Conservation (phyloP, 1,140 invertebrate species). For the Bombus confusus region DNA sequence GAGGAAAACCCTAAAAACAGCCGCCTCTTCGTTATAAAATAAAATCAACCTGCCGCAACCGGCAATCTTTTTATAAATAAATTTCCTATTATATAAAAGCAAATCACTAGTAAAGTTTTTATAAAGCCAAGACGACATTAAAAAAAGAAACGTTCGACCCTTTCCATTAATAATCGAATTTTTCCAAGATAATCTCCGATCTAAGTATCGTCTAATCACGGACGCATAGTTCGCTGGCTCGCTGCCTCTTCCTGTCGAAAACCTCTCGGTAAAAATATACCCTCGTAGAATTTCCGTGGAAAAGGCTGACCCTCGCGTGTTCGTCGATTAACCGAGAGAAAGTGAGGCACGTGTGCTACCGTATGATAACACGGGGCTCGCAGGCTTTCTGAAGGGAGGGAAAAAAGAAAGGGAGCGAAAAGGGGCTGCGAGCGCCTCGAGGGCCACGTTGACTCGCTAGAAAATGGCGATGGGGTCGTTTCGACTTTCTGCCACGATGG, state of each 20-base stretch:
- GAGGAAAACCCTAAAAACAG: too few species aligned
- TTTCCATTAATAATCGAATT: too few species aligned
- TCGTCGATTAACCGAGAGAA: constrained; percentile 19
- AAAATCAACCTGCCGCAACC: too few species aligned
- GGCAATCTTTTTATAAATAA: too few species aligned
- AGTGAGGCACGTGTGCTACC: background rate
- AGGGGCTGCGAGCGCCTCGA: background rate
- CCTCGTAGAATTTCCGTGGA: background rate
- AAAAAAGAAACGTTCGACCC: too few species aligned
- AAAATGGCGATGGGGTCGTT: constrained; percentile 28
- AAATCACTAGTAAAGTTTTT: too few species aligned
- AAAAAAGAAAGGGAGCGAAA: background rate
- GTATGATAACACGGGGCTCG: constrained; percentile 4
- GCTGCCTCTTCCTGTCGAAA: background rate
- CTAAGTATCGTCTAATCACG: background rate
- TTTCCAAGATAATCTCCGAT: background rate
- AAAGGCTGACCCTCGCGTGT: background rate
- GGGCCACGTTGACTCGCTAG: constrained; percentile 1
- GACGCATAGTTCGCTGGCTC: background rate
- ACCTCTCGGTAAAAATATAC: background rate
- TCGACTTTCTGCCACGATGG: background rate
- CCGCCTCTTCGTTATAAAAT: too few species aligned
- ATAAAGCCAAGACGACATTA: too few species aligned
- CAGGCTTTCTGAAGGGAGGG: background rate
- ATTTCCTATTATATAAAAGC: too few species aligned